Percentiles rank a stretch among this genome's conserved stretches.
Conservation (phyloP, 2,888 invertebrate species). For the Automeris io region DNA sequence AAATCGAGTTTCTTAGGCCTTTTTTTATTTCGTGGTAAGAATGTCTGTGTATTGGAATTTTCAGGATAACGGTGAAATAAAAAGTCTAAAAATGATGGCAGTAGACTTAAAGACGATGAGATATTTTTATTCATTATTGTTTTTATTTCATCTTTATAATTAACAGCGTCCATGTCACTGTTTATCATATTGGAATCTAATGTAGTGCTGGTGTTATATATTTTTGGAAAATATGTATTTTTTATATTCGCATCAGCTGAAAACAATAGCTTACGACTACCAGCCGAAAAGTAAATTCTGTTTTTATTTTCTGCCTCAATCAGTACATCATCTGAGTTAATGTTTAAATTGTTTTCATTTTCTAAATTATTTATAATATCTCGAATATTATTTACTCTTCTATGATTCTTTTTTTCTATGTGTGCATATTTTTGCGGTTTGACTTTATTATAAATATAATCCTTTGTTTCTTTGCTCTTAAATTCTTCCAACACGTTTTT, state of each 20-base stretch:
- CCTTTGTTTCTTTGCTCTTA: constrained; percentile 15
- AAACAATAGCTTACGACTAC: constrained; percentile 12
- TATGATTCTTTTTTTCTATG: constrained; percentile 18
- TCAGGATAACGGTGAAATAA: constrained; percentile 34
- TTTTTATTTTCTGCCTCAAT: constrained; percentile 40
- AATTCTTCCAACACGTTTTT: constrained; percentile 36
- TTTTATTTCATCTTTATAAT: too few relatives aligned
- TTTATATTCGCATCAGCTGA: background rate
- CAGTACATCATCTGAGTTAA: constrained; percentile 30
- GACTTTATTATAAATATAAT: constrained; percentile 6
- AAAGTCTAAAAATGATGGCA: constrained; percentile 47
- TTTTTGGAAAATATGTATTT: too few relatives aligned
- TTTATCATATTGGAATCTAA: too few relatives aligned
- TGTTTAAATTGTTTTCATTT: constrained; percentile 24
- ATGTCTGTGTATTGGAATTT: background rate
- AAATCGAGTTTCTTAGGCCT: constrained; percentile 7
- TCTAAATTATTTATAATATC: constrained; percentile 59
- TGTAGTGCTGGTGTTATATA: too few relatives aligned
- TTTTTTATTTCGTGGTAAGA: constrained; percentile 11
- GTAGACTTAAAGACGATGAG: constrained; percentile 15
- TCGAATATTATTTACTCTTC: constrained; percentile 53
- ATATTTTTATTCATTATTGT: background rate
- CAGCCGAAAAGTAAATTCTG: constrained; percentile 3
- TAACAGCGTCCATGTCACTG: too few relatives aligned
- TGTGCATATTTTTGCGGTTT: constrained; percentile 11